Evolutionary conservation across 37 sponge, comb jelly and placozoan genomes (phyloP).

Genomic region (Hormiphora californensis): DNA sequence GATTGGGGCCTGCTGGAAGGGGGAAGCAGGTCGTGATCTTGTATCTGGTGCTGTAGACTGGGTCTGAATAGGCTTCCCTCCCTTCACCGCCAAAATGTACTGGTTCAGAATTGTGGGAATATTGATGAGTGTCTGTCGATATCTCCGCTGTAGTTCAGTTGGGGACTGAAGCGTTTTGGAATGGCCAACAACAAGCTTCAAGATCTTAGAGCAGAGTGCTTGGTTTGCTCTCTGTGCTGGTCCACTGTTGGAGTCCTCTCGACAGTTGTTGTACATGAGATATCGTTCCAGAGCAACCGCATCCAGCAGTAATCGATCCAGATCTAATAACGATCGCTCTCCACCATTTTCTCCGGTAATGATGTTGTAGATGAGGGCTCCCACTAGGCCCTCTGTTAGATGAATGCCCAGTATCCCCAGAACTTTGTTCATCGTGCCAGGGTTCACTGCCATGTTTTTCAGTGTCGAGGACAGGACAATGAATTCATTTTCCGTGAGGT

Average conservation of each 20-base stretch:
- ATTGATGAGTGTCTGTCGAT: not conserved
- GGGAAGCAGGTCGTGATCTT: not conserved
- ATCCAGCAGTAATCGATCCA: not conserved
- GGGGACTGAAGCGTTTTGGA: slow-evolving; percentile 2
- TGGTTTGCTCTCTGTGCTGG: slow-evolving; percentile 2
- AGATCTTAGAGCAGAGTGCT: not conserved
- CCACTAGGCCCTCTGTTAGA: slow-evolving; percentile 26
- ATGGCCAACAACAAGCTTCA: not conserved
- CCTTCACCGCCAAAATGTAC: slow-evolving; percentile 7
- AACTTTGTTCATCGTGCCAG: slow-evolving; percentile 7
- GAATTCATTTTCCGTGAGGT: not conserved
- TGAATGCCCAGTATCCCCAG: not conserved
- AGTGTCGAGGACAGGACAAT: not conserved
- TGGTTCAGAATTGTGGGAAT: slow-evolving; percentile 14
- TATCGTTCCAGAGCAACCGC: slow-evolving; percentile 47
- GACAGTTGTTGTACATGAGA: slow-evolving; percentile 49
- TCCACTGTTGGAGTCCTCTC: not conserved
- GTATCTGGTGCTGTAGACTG: not conserved
- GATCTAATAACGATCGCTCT: not conserved
- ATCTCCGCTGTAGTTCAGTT: not conserved
- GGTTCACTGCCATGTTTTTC: not conserved
- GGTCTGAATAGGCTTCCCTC: not conserved
- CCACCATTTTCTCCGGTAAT: too few relatives aligned
- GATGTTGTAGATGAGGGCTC: slow-evolving; percentile 22
- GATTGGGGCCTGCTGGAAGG: slow-evolving; percentile 18